phyloP scores from a whole-genome alignment of 2,797 vertebrate genomes.

The Limosa lapponica region DNA sequence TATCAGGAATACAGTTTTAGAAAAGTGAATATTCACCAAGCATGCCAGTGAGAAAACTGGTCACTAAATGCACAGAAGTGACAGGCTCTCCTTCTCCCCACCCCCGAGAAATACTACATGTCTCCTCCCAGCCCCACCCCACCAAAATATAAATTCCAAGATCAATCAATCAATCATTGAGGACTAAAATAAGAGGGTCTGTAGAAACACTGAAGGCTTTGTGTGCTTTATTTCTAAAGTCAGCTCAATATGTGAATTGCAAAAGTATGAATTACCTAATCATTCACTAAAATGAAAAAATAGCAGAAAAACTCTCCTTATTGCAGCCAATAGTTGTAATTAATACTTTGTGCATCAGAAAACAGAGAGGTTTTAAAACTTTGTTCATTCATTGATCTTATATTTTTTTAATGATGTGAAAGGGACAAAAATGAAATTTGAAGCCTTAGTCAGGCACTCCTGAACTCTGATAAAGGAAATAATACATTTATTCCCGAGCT shows the following conservation, averaged over 20 bases:
- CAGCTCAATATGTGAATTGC: background rate
- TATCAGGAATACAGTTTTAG: background rate
- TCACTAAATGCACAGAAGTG: background rate
- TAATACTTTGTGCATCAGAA: background rate
- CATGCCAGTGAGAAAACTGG: background rate
- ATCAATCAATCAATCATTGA: background rate
- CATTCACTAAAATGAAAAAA: background rate
- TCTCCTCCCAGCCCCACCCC: rapidly evolving
- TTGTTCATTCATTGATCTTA: rapidly evolving
- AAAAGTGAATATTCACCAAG: background rate
- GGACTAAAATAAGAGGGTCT: background rate
- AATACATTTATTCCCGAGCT: background rate
- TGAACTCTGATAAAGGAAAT: background rate
- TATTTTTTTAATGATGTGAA: background rate
- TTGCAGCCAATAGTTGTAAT: background rate
- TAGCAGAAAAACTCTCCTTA: background rate
- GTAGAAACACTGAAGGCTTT: background rate
- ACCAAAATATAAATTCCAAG: background rate
- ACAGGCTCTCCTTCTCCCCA: background rate
- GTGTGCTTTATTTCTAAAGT: background rate
- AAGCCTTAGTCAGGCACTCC: background rate
- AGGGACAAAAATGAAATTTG: background rate
- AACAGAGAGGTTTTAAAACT: background rate
- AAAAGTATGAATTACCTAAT: background rate
- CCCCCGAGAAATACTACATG: rapidly evolving